These are phyloP conservation scores for Poliocrania exsul DNA, from an alignment of 2,797 vertebrate genomes.

Conservation along the genomic window DNA sequence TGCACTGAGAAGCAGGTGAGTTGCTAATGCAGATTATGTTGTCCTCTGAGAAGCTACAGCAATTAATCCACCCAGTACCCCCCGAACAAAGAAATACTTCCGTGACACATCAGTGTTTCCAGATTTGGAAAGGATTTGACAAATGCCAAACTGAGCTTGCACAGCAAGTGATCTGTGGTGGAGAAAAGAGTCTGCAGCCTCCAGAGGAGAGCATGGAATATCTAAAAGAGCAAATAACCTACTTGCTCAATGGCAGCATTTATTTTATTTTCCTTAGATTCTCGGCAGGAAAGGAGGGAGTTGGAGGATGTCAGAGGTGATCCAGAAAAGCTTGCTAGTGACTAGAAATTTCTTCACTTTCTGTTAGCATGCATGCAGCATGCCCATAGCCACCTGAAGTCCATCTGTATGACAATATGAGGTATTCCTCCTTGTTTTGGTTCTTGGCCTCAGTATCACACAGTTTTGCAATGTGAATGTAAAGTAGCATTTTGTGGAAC, in stretches of 20 bases:
- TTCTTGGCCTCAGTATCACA: not conserved
- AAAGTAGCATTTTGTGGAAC: not conserved
- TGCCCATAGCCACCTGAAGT: not conserved
- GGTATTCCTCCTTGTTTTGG: not conserved
- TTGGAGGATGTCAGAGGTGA: not conserved
- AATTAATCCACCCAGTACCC: slow-evolving; percentile 15
- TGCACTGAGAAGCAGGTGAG: not conserved
- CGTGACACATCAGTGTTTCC: not conserved
- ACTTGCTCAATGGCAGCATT: not conserved
- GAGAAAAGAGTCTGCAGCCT: not conserved
- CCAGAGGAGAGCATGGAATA: not conserved
- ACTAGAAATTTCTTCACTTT: not conserved
- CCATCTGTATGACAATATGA: not conserved
- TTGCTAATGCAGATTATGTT: slow-evolving; percentile 28
- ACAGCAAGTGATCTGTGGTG: not conserved
- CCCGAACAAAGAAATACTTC: not conserved
- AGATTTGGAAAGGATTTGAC: slow-evolving; percentile 33
- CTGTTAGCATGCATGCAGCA: not conserved
- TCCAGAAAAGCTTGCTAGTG: not conserved
- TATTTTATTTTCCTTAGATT: not conserved
- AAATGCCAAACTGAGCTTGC: slow-evolving; percentile 1
- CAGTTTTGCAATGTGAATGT: not conserved
- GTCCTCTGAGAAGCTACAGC: slow-evolving; percentile 1
- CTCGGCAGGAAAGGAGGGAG: not conserved
- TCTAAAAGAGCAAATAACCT: not conserved